Conservation (phyloP, 2,888 invertebrate genomes). For the Dicycla oo region DNA sequence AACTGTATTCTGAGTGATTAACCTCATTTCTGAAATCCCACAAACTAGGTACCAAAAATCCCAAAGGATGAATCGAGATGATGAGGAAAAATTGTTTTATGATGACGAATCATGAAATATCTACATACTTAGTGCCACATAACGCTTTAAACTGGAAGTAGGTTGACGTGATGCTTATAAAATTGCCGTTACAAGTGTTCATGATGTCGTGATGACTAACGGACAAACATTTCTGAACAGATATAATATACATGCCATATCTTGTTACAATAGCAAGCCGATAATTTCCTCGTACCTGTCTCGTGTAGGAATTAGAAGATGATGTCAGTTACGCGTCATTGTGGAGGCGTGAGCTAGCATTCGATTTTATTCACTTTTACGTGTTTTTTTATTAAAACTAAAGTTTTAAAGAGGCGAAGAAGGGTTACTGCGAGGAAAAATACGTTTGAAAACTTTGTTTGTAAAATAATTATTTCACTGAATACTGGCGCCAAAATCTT, state of each 20-base stretch:
- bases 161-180: conserved; percentile 60
- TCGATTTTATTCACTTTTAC: conserved; percentile 33
- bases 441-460: background rate
- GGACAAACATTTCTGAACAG: conserved; percentile 48
- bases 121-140: conserved; percentile 31
- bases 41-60: background rate
- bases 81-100: conserved; percentile 26
- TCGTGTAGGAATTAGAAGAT: conserved; percentile 53
- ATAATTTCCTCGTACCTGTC: conserved; percentile 51
- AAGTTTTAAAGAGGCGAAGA: background rate
- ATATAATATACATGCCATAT: conserved; percentile 52
- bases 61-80: conserved; percentile 12
- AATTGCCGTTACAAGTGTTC: conserved; percentile 61
- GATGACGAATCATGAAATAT: conserved; percentile 42
- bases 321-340: conserved; percentile 52
- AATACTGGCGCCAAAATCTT: conserved; percentile 17
- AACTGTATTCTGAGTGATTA: background rate
- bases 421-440: background rate
- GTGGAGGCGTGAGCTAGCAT: conserved; percentile 35
- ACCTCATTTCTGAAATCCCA: conserved; percentile 21
- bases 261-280: conserved; percentile 41
- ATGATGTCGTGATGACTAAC: conserved; percentile 59
- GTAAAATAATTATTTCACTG: background rate
- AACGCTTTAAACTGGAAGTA: conserved; percentile 55
- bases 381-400: background rate